phyloP scores from a whole-genome alignment of 2,888 invertebrate species.

The Monochamus alternatus region DNA sequence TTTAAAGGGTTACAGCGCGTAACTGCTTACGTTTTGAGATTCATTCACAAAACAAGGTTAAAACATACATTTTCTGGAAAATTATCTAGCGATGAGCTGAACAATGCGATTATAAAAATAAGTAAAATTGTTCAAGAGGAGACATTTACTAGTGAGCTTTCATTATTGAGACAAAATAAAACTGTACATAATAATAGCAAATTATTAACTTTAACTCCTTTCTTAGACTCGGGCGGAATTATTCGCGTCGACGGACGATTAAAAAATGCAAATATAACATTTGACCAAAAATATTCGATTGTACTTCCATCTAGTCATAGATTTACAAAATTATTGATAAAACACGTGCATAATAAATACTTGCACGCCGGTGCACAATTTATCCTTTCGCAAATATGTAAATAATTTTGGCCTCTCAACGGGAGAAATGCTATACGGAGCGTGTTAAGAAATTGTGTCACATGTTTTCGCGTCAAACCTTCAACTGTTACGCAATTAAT shows the following conservation, averaged over 20 bases:
- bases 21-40: not conserved
- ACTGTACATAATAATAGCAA: not conserved
- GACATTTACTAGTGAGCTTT: not conserved
- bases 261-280: constrained; percentile 27
- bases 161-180: not conserved
- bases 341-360: constrained; percentile 19
- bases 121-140: constrained; percentile 1
- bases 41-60: not conserved
- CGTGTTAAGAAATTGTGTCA: constrained; percentile 1
- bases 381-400: constrained; percentile 8
- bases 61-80: not conserved
- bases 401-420: constrained; percentile 31
- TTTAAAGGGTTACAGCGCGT: not conserved
- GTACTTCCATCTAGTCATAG: constrained; percentile 29
- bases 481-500: constrained; percentile 11
- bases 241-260: constrained; percentile 38
- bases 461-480: constrained; percentile 20
- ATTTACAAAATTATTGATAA: constrained; percentile 28
- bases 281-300: constrained; percentile 29
- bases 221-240: not conserved
- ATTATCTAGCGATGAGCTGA: not conserved
- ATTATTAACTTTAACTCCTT: not conserved
- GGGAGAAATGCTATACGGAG: constrained; percentile 17
- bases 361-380: constrained; percentile 33
- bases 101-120: not conserved